Conservation (phyloP, 2,888 invertebrate genomes). For the Stenolophus ochropezus region DNA sequence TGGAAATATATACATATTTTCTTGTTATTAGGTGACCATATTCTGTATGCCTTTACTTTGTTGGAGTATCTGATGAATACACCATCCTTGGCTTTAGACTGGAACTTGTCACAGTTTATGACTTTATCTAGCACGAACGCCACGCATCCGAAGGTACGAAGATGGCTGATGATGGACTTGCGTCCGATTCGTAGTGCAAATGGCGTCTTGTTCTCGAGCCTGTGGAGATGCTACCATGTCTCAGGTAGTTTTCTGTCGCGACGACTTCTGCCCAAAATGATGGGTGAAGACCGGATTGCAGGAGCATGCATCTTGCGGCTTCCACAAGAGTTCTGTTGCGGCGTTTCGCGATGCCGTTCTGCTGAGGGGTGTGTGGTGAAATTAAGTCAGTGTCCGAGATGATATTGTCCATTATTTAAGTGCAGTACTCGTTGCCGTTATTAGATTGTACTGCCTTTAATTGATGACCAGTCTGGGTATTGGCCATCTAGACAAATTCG, state of each 20-base stretch:
- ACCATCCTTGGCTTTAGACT: slow-evolving; percentile 54
- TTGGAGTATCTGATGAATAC: slow-evolving; percentile 61
- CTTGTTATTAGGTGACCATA: background rate
- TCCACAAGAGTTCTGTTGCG: background rate
- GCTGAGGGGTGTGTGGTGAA: background rate
- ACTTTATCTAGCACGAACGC: slow-evolving; percentile 61
- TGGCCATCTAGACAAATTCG: background rate
- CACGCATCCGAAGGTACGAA: slow-evolving; percentile 42
- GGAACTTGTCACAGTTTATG: slow-evolving; percentile 61
- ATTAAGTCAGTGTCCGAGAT: background rate
- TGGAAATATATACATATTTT: slow-evolving; percentile 4
- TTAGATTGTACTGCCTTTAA: background rate
- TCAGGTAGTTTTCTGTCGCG: slow-evolving; percentile 1
- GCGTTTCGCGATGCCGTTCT: background rate
- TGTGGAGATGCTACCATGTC: background rate
- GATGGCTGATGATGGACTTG: slow-evolving; percentile 40
- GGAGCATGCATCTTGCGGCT: no score
- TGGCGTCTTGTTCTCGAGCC: background rate
- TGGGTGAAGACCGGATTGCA: slow-evolving; percentile 17
- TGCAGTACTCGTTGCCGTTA: background rate
- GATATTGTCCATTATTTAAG: background rate
- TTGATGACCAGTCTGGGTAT: background rate
- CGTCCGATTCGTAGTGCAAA: slow-evolving; percentile 18
- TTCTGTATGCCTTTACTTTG: slow-evolving; percentile 61
- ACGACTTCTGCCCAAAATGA: slow-evolving; percentile 17